These are phyloP conservation scores for Gisinianus flammeolus DNA, from an alignment of 2,888 invertebrate genomes.

Conservation along the genomic window DNA sequence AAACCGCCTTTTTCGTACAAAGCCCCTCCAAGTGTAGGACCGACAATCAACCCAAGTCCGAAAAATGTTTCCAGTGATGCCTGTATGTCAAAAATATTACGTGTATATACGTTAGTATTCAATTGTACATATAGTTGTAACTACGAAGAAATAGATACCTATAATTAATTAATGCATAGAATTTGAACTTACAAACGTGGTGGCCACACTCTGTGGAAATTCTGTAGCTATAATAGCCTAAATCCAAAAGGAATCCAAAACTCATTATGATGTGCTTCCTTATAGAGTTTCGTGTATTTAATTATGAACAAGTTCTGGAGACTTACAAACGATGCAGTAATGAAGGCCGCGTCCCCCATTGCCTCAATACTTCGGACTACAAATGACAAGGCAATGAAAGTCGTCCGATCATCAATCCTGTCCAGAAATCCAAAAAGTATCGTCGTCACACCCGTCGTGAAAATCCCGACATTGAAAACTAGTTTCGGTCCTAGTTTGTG, in stretches of 20 bases:
- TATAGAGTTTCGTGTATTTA: background rate
- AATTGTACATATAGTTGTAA: no score
- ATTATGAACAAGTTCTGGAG: no score
- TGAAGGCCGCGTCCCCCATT: constrained; percentile 75
- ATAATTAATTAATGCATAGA: no score
- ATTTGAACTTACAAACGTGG: no score
- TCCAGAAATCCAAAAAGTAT: constrained; percentile 73
- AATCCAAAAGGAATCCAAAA: background rate
- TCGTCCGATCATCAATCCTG: constrained; percentile 56
- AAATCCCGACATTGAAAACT: constrained; percentile 81
- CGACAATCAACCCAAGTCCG: constrained; percentile 84
- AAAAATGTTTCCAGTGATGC: constrained; percentile 86
- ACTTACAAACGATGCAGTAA: constrained; percentile 85
- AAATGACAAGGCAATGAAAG: constrained; percentile 52
- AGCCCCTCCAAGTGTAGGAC: constrained; percentile 83
- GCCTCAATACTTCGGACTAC: constrained; percentile 79
- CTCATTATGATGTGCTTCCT: background rate
- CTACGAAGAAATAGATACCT: no score
- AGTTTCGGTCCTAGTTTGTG: constrained; percentile 79
- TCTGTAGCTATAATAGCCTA: constrained; percentile 71
- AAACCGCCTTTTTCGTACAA: constrained; percentile 62
- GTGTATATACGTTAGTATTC: no score
- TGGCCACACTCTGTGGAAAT: constrained; percentile 79
- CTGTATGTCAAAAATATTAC: no score
- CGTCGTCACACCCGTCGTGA: constrained; percentile 81